These are phyloP conservation scores for Gymnothorax reevesii DNA, from an alignment of 2,797 vertebrate species.

Conservation along the genomic window DNA sequence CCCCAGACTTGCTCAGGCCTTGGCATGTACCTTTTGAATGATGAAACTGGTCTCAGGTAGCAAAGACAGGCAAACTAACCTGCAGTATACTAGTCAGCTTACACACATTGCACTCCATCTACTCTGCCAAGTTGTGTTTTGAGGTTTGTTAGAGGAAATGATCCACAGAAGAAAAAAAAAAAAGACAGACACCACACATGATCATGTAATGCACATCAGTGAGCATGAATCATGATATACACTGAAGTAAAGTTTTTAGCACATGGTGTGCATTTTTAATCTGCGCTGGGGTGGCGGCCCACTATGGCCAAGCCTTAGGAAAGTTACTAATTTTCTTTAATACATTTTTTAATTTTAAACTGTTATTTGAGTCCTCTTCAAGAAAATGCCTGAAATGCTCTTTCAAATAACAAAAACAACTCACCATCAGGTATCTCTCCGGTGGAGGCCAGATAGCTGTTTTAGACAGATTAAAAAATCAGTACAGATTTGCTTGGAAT, in stretches of 20 bases:
- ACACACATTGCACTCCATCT: background rate
- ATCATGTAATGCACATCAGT: background rate
- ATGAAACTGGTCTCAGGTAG: background rate
- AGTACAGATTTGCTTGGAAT: background rate
- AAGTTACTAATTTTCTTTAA: background rate
- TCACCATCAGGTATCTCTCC: slow-evolving; percentile 81
- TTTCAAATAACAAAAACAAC: slow-evolving; percentile 40
- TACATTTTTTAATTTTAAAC: background rate
- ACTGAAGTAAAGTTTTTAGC: background rate
- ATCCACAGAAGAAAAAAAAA: background rate
- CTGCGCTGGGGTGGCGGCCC: no score
- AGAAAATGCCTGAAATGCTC: background rate
- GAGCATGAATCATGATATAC: background rate
- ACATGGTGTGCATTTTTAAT: background rate
- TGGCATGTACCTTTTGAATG: background rate
- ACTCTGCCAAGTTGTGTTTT: background rate
- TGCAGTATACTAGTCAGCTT: background rate
- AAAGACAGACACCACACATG: background rate
- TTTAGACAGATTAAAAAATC: slow-evolving; percentile 30
- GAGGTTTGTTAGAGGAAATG: slow-evolving; percentile 1
- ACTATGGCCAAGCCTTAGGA: no score
- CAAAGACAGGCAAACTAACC: slow-evolving; percentile 33
- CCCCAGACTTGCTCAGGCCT: background rate
- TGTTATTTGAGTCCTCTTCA: background rate
- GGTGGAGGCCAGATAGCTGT: slow-evolving; percentile 78